These are phyloP conservation scores for Lampris megalopsis DNA, from an alignment of 2,113 vertebrate genomes.

Conservation along the genomic window DNA sequence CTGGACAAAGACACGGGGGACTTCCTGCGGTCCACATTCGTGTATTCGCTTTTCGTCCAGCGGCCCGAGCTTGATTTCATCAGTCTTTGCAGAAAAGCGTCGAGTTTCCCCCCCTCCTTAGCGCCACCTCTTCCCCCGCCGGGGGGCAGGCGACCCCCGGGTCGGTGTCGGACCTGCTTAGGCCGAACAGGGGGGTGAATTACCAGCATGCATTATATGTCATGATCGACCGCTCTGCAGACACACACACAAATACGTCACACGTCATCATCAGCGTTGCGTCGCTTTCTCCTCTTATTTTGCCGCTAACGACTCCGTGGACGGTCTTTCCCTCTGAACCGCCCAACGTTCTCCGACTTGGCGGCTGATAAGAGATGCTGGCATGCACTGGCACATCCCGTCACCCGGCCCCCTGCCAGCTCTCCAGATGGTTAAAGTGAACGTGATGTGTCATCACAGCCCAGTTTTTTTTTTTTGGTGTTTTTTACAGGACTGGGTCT, in stretches of 20 bases:
- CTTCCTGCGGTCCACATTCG: slow-evolving; percentile 55
- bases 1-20: slow-evolving; percentile 50
- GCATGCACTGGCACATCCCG: slow-evolving; percentile 60
- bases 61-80: slow-evolving; percentile 40
- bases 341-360: slow-evolving; percentile 33
- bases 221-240: slow-evolving; percentile 19
- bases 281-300: slow-evolving; percentile 20
- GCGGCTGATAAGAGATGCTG: slow-evolving; percentile 47
- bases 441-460: slow-evolving; percentile 63
- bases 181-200: slow-evolving; percentile 3
- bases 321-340: slow-evolving; percentile 32
- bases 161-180: slow-evolving; percentile 8
- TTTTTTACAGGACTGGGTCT: slow-evolving; percentile 62
- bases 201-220: neutral
- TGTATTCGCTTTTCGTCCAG: slow-evolving; percentile 71
- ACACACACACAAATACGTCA: slow-evolving; percentile 19
- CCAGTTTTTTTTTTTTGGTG: neutral
- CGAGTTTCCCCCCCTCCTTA: slow-evolving; percentile 1
- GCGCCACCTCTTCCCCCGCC: neutral
- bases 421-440: slow-evolving; percentile 60
- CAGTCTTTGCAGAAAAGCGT: slow-evolving; percentile 36
- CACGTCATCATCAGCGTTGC: slow-evolving; percentile 25
- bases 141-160: neutral
- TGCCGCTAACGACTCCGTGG: slow-evolving; percentile 34
- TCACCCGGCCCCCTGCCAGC: slow-evolving; percentile 43